Conservation (phyloP, 2,113 vertebrate species). For the Triplophysa rosa region DNA sequence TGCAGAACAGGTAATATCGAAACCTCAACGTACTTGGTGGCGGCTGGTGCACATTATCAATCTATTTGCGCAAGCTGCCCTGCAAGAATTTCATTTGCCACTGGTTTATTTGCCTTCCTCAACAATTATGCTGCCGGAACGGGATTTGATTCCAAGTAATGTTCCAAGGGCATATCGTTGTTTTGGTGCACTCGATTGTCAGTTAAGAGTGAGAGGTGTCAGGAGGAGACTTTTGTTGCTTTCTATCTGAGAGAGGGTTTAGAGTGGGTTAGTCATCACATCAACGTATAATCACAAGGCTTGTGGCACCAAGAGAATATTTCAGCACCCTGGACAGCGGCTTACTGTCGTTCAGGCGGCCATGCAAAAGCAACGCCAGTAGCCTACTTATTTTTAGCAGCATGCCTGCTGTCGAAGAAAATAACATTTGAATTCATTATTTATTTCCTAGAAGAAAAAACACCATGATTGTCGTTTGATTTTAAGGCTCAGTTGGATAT, state of each 20-base stretch:
- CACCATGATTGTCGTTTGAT: slow-evolving; percentile 17
- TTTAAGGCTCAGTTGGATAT: not conserved
- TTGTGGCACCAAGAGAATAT: not conserved
- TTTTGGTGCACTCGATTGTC: slow-evolving; percentile 54
- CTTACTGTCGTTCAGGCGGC: not conserved
- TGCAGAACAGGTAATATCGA: slow-evolving; percentile 74
- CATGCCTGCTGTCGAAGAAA: slow-evolving; percentile 19
- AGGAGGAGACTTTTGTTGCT: not conserved
- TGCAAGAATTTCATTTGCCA: slow-evolving; percentile 72
- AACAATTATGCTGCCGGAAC: slow-evolving; percentile 65
- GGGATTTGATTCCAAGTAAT: slow-evolving; percentile 65
- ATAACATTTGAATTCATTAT: slow-evolving; percentile 6
- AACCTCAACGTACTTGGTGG: slow-evolving; percentile 65
- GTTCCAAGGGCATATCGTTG: slow-evolving; percentile 67
- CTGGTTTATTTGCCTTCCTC: slow-evolving; percentile 71
- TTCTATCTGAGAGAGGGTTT: not conserved
- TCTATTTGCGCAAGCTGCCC: slow-evolving; percentile 75
- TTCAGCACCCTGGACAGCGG: slow-evolving; percentile 34
- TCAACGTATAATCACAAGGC: not conserved
- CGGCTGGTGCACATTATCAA: slow-evolving; percentile 70
- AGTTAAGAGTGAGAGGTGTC: slow-evolving; percentile 50
- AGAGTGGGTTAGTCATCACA: not conserved
- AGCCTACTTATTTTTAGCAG: slow-evolving; percentile 10
- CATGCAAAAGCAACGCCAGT: not conserved
- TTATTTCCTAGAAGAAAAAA: slow-evolving; percentile 19